A percentile compares a stretch with the other conserved stretches of the same genome.
Evolutionary conservation across 2,888 invertebrate genomes (phyloP).

Genomic region (Phyto melanocephala): DNA sequence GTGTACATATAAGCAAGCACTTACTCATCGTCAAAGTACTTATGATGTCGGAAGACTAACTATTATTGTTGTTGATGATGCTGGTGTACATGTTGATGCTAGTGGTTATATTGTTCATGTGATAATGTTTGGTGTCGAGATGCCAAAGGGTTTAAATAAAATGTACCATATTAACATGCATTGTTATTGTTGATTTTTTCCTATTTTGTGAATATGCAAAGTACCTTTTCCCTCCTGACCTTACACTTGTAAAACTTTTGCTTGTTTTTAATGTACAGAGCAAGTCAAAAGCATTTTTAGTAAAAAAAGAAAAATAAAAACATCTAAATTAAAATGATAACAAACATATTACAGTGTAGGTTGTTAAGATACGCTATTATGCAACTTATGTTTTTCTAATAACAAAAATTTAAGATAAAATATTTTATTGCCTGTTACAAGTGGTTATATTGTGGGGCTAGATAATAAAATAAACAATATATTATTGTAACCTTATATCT

Average conservation of each 20-base stretch:
- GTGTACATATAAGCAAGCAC: background rate
- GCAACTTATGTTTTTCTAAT: background rate
- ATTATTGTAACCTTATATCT: too few species aligned
- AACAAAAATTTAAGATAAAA: background rate
- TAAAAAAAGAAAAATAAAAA: background rate
- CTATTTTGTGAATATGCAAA: constrained; percentile 47
- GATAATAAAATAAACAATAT: too few species aligned
- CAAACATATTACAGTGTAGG: constrained; percentile 15
- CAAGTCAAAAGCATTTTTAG: constrained; percentile 17
- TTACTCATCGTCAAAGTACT: background rate
- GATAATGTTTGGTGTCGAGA: constrained; percentile 45
- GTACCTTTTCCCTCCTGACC: background rate
- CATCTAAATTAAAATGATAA: background rate
- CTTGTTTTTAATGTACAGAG: background rate
- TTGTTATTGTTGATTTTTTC: constrained; percentile 43
- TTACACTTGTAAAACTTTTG: background rate
- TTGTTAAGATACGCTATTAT: constrained; percentile 1
- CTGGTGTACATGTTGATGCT: constrained; percentile 8
- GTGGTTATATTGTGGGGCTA: background rate
- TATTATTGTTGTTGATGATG: background rate
- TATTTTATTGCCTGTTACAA: background rate
- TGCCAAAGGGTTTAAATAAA: constrained; percentile 58
- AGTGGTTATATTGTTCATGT: background rate
- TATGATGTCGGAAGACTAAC: background rate
- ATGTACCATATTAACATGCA: constrained; percentile 49